These are phyloP conservation scores for Orthosia gothica DNA, from an alignment of 2,888 invertebrate species.

Conservation along the genomic window DNA sequence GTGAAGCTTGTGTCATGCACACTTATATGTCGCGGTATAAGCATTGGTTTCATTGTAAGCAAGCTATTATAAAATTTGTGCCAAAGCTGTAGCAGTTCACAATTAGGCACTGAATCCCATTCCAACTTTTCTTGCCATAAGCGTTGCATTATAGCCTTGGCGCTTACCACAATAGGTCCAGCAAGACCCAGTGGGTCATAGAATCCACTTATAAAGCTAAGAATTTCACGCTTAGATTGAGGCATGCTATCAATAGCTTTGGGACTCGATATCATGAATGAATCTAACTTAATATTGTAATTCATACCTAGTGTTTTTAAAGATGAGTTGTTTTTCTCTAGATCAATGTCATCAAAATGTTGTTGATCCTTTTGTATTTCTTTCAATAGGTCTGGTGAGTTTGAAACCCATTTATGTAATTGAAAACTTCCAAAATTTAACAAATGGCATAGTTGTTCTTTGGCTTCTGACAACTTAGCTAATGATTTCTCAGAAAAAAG, in stretches of 20 bases:
- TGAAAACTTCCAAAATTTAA: too few relatives aligned
- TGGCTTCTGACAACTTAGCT: too few relatives aligned
- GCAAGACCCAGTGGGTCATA: constrained; percentile 14
- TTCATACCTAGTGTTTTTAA: constrained; percentile 6
- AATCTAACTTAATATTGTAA: constrained; percentile 6
- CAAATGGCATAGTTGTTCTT: too few relatives aligned
- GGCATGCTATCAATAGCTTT: neutral
- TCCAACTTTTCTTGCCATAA: constrained; percentile 1
- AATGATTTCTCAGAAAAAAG: too few relatives aligned
- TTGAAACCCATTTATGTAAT: constrained; percentile 11
- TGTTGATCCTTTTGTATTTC: constrained; percentile 8
- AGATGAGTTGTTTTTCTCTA: neutral
- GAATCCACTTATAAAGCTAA: constrained; percentile 16
- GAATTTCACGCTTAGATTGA: neutral
- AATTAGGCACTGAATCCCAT: constrained; percentile 1
- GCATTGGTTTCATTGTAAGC: constrained; percentile 6
- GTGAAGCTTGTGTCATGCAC: constrained; percentile 4
- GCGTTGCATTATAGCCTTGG: constrained; percentile 5
- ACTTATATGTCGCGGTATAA: neutral
- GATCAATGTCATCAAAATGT: constrained; percentile 11
- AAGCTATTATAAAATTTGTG: constrained; percentile 11
- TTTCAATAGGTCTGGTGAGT: neutral
- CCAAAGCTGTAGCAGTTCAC: neutral
- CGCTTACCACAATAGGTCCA: constrained; percentile 8
- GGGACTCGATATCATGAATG: neutral